phyloP scores from a whole-genome alignment of 2,888 invertebrate species.

The Ophioninae sp. region DNA sequence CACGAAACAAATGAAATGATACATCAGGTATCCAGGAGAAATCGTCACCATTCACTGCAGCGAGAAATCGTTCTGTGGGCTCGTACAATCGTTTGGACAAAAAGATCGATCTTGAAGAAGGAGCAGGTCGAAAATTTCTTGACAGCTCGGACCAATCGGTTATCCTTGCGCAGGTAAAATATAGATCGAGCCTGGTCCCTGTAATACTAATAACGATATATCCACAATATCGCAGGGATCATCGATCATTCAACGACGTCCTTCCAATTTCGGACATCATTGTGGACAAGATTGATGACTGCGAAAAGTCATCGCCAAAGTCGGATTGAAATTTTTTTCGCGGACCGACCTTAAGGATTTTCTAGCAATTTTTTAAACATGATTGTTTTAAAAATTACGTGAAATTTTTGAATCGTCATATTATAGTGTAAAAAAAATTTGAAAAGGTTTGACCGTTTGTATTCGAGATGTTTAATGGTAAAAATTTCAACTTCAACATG shows the following conservation, averaged over 20 bases:
- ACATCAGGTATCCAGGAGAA: conserved; percentile 5
- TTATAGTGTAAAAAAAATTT: too few relatives aligned
- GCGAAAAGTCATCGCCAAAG: conserved; percentile 8
- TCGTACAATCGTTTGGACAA: not conserved
- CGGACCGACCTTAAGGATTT: too few relatives aligned
- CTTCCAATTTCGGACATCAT: conserved; percentile 25
- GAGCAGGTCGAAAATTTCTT: conserved; percentile 19
- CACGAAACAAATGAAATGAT: not conserved
- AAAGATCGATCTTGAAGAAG: conserved; percentile 32
- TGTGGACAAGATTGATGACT: conserved; percentile 39
- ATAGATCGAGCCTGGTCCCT: not conserved
- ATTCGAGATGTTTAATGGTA: too few relatives aligned
- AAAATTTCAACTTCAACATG: not conserved
- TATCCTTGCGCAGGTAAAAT: conserved; percentile 29
- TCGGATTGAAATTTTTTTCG: conserved; percentile 20
- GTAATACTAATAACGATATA: conserved; percentile 27
- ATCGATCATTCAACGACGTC: conserved; percentile 40
- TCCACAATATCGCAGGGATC: conserved; percentile 25
- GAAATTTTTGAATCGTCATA: too few relatives aligned
- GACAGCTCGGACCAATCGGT: conserved; percentile 46
- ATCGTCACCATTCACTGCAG: conserved; percentile 13
- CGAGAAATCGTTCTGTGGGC: not conserved
- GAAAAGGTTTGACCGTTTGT: too few relatives aligned
- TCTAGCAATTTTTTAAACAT: too few relatives aligned
- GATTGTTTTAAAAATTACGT: too few relatives aligned